Evolutionary conservation across 2,797 vertebrate species (phyloP), one percentile per base, ranked within the genome.

Genomic region (Ceyx erithaca): DNA sequence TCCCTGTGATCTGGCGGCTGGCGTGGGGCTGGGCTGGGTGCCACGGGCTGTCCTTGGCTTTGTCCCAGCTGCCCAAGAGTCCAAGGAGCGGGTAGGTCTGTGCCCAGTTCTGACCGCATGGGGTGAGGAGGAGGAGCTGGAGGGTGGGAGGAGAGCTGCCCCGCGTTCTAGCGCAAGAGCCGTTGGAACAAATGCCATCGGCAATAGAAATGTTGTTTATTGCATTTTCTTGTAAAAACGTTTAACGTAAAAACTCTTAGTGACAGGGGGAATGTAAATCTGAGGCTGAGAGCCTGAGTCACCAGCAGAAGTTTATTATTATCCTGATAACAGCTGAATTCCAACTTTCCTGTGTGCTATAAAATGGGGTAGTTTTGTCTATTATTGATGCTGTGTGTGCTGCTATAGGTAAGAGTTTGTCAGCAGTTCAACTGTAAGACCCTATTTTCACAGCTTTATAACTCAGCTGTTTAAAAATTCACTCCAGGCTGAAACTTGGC

Each of bases 251-350:
- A 97, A 97, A 93, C 82, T 95, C 88, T 90, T 90, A 85, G 92
- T 92, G 79, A 95, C 82, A 86, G 90, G 89, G 85, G 87, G 94
- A 97, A 97, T 97, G 96, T 98, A 97, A 97, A 97, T 97, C 77
- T 85, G 70, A 93, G 73, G 41, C 86, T 82, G 85, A 94, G 79
- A 92, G 75, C 85, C 88, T 94, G 89, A 97, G 93, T 97, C 94
- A 95, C 88, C 64, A 69, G 92, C 91, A 97, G 72, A 96, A 96
- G 95, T 96, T 97, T 97, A 96, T 97, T 97, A 97, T 96, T 96
- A 90, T 97, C 82, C 79, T 89, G 92, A 96, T 96, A 96, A 96
- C 80, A 94, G 95, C 94, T 92, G 93, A 96, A 97, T 97, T 97
- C 96, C 94, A 95, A 88, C 73, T 92, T 95, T 92, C 76, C 95